A percentile compares a stretch with the other conserved stretches of the same genome.
phyloP scores from a whole-genome alignment of 2,797 vertebrate genomes.

The Microtus obscurus region DNA sequence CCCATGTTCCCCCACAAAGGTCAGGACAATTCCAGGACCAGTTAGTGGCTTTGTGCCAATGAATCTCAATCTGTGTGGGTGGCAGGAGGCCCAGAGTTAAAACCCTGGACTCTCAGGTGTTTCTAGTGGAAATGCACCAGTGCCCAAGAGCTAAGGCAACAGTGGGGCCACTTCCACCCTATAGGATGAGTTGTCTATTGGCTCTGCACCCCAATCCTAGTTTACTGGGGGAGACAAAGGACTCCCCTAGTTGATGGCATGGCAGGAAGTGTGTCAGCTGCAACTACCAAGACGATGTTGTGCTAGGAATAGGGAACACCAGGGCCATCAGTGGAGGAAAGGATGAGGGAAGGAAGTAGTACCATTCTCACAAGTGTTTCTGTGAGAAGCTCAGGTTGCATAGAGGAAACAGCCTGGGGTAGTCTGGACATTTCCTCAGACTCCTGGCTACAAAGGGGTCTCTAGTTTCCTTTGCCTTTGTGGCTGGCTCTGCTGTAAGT shows the following conservation, averaged over 20 bases:
- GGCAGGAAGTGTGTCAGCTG: neutral
- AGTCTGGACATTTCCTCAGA: neutral
- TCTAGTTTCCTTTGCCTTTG: neutral
- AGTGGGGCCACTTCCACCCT: neutral
- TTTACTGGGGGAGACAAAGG: too few species aligned
- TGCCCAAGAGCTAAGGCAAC: too few species aligned
- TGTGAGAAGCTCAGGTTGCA: rapidly evolving
- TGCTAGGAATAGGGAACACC: neutral
- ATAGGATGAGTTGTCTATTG: neutral
- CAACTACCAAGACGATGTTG: rapidly evolving
- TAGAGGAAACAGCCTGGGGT: too few species aligned
- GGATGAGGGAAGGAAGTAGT: rapidly evolving
- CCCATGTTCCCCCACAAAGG: neutral
- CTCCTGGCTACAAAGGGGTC: too few species aligned
- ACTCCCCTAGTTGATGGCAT: rapidly evolving
- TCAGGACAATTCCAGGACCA: neutral
- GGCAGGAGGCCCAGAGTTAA: neutral
- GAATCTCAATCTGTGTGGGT: too few species aligned
- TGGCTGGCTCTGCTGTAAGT: neutral
- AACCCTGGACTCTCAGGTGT: neutral
- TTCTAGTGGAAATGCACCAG: neutral
- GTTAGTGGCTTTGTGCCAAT: neutral
- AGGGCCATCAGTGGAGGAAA: neutral
- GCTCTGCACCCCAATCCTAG: rapidly evolving
- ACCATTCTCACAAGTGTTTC: neutral